Evolutionary conservation across 2,888 invertebrate species (phyloP).

Genomic region (Drosophila buzzatii): DNA sequence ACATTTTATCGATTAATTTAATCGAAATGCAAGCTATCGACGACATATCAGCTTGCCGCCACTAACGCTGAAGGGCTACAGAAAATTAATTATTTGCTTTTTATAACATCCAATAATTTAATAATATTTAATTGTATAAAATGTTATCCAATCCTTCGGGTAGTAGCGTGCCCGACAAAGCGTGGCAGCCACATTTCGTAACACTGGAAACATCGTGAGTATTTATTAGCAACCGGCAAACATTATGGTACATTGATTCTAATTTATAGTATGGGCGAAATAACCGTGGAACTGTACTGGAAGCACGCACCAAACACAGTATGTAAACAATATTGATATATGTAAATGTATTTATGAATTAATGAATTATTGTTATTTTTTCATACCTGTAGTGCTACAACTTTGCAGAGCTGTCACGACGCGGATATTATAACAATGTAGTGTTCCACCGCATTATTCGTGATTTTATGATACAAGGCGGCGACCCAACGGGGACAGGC

Average conservation of each 20-base stretch:
- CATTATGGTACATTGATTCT: not conserved
- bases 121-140: slow-evolving; percentile 4
- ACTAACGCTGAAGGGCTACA: not conserved
- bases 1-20: slow-evolving; percentile 6
- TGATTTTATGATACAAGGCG: slow-evolving; percentile 97
- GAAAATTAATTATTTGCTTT: not conserved
- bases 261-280: slow-evolving; percentile 93
- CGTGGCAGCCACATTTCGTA: slow-evolving; percentile 95
- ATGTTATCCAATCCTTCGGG: slow-evolving; percentile 61
- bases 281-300: slow-evolving; percentile 98
- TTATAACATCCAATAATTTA: not conserved
- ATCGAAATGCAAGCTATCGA: slow-evolving; percentile 1
- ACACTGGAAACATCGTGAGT: slow-evolving; percentile 93
- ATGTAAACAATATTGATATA: not conserved
- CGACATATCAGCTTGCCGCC: slow-evolving; percentile 19
- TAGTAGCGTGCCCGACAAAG: slow-evolving; percentile 91
- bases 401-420: slow-evolving; percentile 96
- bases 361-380: not conserved
- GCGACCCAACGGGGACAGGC: slow-evolving; percentile 98
- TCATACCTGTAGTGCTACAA: slow-evolving; percentile 90
- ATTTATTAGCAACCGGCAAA: not conserved
- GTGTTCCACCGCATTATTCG: slow-evolving; percentile 98
- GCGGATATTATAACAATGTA: slow-evolving; percentile 98
- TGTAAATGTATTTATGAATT: not conserved
- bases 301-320: slow-evolving; percentile 97